Evolutionary conservation across 2,113 vertebrate genomes (phyloP).

Genomic region (Sinocyclocheilus anophthalmus): DNA sequence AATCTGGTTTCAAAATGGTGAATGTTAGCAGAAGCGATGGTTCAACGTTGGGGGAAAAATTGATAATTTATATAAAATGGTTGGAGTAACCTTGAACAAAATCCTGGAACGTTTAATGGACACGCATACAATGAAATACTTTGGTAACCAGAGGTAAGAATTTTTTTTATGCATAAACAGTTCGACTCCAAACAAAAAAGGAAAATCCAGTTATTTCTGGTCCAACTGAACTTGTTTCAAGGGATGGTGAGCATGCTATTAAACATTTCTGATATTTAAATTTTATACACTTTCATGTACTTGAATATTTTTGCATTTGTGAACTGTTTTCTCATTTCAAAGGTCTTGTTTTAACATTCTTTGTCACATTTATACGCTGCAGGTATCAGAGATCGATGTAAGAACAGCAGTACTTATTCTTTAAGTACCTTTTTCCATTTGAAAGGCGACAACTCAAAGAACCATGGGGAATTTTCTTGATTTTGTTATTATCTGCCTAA

Average conservation of each 20-base stretch:
- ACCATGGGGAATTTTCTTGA: slow-evolving; percentile 89
- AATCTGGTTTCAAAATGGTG: background rate
- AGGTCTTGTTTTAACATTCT: slow-evolving; percentile 93
- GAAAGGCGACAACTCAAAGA: slow-evolving; percentile 89
- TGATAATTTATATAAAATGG: background rate
- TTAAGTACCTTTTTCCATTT: slow-evolving; percentile 95
- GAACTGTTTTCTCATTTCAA: slow-evolving; percentile 75
- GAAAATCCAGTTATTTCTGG: background rate
- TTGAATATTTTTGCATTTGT: slow-evolving; percentile 57
- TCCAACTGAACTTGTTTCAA: slow-evolving; percentile 15
- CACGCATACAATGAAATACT: background rate
- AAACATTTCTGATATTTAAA: slow-evolving; percentile 1
- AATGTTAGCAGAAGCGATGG: background rate
- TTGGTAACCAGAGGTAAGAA: background rate
- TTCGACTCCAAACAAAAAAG: background rate
- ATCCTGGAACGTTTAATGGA: background rate
- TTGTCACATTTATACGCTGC: slow-evolving; percentile 99
- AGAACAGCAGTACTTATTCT: slow-evolving; percentile 98
- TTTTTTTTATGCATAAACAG: background rate
- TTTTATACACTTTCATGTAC: slow-evolving; percentile 47
- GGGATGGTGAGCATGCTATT: slow-evolving; percentile 24
- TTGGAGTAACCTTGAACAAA: background rate
- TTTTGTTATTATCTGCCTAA: background rate
- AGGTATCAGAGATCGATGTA: slow-evolving; percentile 99
- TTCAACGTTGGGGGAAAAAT: background rate